Evolutionary conservation across 2,113 vertebrate species (phyloP).

Genomic region (Laterallus jamaicensis): DNA sequence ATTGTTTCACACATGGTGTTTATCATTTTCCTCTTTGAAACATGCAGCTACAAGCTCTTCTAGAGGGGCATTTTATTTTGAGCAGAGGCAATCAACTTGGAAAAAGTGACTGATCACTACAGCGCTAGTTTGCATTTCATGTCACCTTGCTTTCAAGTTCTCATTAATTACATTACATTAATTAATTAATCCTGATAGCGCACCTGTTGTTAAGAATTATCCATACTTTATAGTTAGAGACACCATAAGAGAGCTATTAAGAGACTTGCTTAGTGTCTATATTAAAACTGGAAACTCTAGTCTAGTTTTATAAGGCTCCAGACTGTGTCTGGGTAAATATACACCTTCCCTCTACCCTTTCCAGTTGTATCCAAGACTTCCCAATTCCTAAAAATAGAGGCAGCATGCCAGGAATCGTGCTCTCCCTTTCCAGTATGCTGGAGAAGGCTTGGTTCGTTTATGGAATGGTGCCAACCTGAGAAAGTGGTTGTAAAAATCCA

Average conservation of each 20-base stretch:
- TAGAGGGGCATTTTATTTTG: background rate
- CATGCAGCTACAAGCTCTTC: conserved; percentile 27
- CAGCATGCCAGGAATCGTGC: fast-evolving
- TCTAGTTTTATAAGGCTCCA: background rate
- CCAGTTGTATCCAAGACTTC: background rate
- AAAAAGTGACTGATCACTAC: conserved; percentile 57
- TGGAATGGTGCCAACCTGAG: fast-evolving
- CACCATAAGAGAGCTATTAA: background rate
- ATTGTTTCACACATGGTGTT: conserved; percentile 4
- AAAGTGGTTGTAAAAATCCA: background rate
- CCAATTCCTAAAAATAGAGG: background rate
- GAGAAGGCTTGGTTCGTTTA: background rate
- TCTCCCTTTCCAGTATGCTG: background rate
- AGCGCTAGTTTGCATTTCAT: conserved; percentile 55
- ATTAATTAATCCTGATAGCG: conserved; percentile 64
- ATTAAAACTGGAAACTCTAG: background rate
- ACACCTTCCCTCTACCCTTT: background rate
- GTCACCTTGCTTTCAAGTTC: conserved; percentile 67
- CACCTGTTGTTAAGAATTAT: conserved; percentile 65
- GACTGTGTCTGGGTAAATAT: background rate
- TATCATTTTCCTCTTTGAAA: conserved; percentile 20
- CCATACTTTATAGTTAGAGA: conserved; percentile 17
- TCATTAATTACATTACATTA: conserved; percentile 67
- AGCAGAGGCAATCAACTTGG: conserved; percentile 48
- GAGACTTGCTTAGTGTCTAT: background rate